phyloP scores from a whole-genome alignment of 2,888 invertebrate genomes.

The Acleris holmiana region DNA sequence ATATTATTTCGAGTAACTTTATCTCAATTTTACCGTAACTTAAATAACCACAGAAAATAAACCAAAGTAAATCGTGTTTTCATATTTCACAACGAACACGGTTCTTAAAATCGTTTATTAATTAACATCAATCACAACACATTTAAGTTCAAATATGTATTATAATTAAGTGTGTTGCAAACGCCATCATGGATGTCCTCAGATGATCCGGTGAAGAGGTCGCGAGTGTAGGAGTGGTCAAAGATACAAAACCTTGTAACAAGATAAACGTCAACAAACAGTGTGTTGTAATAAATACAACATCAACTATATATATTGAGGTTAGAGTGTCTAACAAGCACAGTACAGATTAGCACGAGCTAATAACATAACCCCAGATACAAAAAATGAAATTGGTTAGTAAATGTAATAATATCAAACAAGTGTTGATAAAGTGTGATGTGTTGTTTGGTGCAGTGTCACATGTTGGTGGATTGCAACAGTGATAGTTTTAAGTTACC shows the following conservation, averaged over 20 bases:
- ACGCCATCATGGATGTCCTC: slow-evolving; percentile 65
- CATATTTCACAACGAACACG: neutral
- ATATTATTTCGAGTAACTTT: too few relatives aligned
- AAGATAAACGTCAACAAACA: slow-evolving; percentile 63
- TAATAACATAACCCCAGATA: slow-evolving; percentile 50
- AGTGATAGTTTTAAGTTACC: too few relatives aligned
- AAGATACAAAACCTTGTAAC: slow-evolving; percentile 68
- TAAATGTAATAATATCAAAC: slow-evolving; percentile 42
- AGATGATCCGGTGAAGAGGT: slow-evolving; percentile 62
- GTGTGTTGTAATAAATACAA: slow-evolving; percentile 69
- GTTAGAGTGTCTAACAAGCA: slow-evolving; percentile 59
- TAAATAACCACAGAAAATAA: too few relatives aligned
- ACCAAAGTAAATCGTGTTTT: too few relatives aligned
- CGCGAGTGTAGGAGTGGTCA: slow-evolving; percentile 61
- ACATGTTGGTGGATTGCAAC: slow-evolving; percentile 8
- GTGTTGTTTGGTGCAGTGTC: slow-evolving; percentile 11
- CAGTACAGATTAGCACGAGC: slow-evolving; percentile 57
- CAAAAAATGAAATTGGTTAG: slow-evolving; percentile 69
- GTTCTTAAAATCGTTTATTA: slow-evolving; percentile 38
- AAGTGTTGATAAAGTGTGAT: slow-evolving; percentile 38
- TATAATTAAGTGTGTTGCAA: slow-evolving; percentile 63
- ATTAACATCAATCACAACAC: slow-evolving; percentile 56
- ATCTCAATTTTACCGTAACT: too few relatives aligned
- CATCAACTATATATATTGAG: slow-evolving; percentile 70
- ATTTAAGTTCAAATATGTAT: slow-evolving; percentile 48